Evolutionary conservation across 2,888 invertebrate genomes (phyloP).

Genomic region (Drosophila anceps): DNA sequence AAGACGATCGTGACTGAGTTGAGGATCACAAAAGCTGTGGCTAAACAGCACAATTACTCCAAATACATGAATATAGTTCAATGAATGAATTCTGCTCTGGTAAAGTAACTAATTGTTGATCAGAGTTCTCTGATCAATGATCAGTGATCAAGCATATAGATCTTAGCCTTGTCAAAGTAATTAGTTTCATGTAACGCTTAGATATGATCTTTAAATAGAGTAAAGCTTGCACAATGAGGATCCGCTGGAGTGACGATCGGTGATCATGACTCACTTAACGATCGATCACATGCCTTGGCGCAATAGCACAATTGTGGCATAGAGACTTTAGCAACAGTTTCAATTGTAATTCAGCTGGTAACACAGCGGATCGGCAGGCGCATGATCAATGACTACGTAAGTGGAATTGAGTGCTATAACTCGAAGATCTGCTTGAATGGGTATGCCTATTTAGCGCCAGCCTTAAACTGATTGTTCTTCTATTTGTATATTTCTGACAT

Average conservation of each 20-base stretch:
- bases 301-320: not conserved
- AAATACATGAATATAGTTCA: not conserved
- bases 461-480: slow-evolving; percentile 1
- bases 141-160: no score
- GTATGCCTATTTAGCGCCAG: slow-evolving; percentile 16
- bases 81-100: not conserved
- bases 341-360: not conserved
- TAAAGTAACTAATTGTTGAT: not conserved
- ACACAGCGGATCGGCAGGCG: not conserved
- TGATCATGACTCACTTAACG: not conserved
- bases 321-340: not conserved
- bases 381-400: slow-evolving; percentile 10
- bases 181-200: not conserved
- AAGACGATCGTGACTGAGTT: not conserved
- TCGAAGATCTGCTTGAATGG: slow-evolving; percentile 20
- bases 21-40: not conserved
- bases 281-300: no score
- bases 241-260: not conserved
- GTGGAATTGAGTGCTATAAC: not conserved
- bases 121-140: not conserved
- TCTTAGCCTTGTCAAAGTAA: not conserved
- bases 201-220: not conserved
- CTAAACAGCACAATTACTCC: no score
- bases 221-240: not conserved
- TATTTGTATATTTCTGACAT: not conserved